phyloP scores from a whole-genome alignment of 2,888 invertebrate species.

The Abrostola tripartita region DNA sequence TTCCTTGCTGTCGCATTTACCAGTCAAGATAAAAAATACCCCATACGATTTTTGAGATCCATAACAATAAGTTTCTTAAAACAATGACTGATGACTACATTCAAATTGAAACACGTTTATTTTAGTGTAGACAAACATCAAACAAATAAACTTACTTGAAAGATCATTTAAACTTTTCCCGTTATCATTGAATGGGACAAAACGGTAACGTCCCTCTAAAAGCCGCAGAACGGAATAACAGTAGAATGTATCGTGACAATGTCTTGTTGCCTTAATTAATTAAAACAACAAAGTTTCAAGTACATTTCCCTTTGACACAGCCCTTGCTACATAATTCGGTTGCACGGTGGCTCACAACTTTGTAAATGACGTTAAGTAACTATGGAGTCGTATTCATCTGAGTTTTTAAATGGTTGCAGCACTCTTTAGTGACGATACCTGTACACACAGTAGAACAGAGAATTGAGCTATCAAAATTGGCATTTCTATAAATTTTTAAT shows the following conservation, averaged over 20 bases:
- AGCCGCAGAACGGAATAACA: constrained; percentile 46
- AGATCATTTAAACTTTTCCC: constrained; percentile 53
- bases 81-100: no score
- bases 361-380: constrained; percentile 44
- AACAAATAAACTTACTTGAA: constrained; percentile 34
- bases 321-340: constrained; percentile 61
- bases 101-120: constrained; percentile 36
- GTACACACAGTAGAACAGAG: constrained; percentile 13
- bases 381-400: constrained; percentile 30
- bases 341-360: constrained; percentile 47
- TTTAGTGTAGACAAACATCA: constrained; percentile 32
- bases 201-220: constrained; percentile 44
- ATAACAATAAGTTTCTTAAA: not conserved
- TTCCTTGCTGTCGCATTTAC: not conserved
- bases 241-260: constrained; percentile 61
- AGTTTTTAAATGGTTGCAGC: constrained; percentile 6
- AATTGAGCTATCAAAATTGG: no score
- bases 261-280: constrained; percentile 71
- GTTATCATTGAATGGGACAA: constrained; percentile 49
- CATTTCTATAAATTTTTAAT: no score
- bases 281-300: constrained; percentile 75
- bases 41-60: not conserved
- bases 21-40: no score
- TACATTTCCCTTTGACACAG: constrained; percentile 61
- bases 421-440: constrained; percentile 32